Percentiles rank a stretch among this genome's conserved stretches.
Evolutionary conservation across 2,797 vertebrate genomes (phyloP).

Genomic region (Heteromormyrus szaboi): DNA sequence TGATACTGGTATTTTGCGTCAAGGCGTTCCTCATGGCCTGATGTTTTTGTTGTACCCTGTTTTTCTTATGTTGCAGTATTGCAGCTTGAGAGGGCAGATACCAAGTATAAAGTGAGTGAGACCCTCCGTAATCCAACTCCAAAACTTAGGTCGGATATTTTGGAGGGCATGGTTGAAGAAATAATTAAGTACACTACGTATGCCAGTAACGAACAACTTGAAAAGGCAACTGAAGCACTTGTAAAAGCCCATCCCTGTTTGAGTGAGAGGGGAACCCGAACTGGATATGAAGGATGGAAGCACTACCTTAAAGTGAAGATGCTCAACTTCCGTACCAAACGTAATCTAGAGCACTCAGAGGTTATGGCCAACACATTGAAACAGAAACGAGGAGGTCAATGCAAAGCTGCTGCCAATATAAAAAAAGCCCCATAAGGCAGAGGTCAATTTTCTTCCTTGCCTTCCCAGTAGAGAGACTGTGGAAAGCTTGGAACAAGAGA

Average conservation of each 20-base stretch:
- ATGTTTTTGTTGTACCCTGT: background rate
- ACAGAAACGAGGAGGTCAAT: background rate
- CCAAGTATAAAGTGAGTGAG: background rate
- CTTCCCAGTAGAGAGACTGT: background rate
- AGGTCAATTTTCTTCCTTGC: background rate
- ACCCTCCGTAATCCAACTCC: background rate
- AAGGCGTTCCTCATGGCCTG: background rate
- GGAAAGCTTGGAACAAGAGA: background rate
- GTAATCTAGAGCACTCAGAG: background rate
- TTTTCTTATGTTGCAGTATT: slow-evolving; percentile 29
- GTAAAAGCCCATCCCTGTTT: slow-evolving; percentile 20
- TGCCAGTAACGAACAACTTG: slow-evolving; percentile 13
- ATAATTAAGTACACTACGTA: slow-evolving; percentile 19
- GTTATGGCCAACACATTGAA: background rate
- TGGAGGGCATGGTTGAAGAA: slow-evolving; percentile 21
- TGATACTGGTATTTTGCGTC: background rate
- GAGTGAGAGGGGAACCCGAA: slow-evolving; percentile 15
- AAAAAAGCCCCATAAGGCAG: background rate
- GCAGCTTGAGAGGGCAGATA: background rate
- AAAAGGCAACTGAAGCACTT: slow-evolving; percentile 17
- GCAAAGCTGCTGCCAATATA: background rate
- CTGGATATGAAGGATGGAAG: slow-evolving; percentile 21
- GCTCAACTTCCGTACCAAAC: background rate
- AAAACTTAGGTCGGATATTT: slow-evolving; percentile 14
- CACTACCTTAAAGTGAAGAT: slow-evolving; percentile 51